phyloP scores from a whole-genome alignment of 2,113 vertebrate genomes.

The Paramisgurnus dabryanus region DNA sequence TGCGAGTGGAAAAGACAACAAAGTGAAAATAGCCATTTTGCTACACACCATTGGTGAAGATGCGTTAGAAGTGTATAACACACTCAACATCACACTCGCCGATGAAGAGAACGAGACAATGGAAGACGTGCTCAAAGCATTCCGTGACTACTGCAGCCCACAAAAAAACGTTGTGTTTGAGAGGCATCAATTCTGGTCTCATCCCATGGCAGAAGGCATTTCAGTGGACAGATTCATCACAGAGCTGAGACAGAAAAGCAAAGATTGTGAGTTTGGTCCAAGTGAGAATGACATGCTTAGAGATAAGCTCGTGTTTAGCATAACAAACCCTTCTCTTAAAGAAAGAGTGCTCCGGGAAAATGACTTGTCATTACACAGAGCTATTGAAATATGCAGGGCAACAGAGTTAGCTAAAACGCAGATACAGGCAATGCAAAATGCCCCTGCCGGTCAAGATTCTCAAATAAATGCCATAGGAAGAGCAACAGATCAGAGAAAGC shows the following conservation, averaged over 20 bases:
- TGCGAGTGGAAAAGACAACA: not conserved
- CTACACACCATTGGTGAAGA: conserved; percentile 44
- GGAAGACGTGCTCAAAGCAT: conserved; percentile 22
- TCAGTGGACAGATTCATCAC: conserved; percentile 42
- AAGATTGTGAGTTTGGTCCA: conserved; percentile 46
- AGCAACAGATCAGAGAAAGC: not conserved
- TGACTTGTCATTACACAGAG: not conserved
- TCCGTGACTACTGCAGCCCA: conserved; percentile 36
- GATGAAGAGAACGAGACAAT: not conserved
- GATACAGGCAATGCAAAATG: conserved; percentile 25
- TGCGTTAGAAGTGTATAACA: conserved; percentile 41
- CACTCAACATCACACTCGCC: not conserved
- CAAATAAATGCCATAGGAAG: not conserved
- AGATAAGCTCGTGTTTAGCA: conserved; percentile 51
- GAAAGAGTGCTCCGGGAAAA: conserved; percentile 26
- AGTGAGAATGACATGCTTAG: conserved; percentile 44
- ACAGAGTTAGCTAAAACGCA: conserved; percentile 37
- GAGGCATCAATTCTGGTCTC: not conserved
- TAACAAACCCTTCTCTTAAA: conserved; percentile 18
- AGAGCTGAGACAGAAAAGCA: conserved; percentile 43
- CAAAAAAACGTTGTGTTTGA: conserved; percentile 31
- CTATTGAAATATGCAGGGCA: conserved; percentile 26
- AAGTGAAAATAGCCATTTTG: conserved; percentile 41
- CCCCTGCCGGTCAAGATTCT: not conserved
- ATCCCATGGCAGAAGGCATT: not conserved